These are phyloP conservation scores for Cranoglanis bouderius DNA, from an alignment of 2,113 vertebrate species.

Conservation along the genomic window DNA sequence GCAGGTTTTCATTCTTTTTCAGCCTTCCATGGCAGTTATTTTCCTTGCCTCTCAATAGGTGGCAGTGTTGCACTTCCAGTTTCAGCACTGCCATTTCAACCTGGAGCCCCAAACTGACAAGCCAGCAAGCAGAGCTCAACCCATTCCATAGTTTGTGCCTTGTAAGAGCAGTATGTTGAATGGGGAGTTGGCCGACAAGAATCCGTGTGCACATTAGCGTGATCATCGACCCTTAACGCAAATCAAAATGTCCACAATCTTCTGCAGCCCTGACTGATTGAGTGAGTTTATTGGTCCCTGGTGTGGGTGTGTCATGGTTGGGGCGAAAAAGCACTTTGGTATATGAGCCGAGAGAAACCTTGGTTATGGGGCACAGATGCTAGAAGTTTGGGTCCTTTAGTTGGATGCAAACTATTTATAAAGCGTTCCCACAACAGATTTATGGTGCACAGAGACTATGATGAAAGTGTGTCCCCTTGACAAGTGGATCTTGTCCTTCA, in stretches of 20 bases:
- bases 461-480: constrained; percentile 16
- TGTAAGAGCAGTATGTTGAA: background rate
- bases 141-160: background rate
- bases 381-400: background rate
- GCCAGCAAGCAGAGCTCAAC: constrained; percentile 5
- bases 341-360: background rate
- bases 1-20: background rate
- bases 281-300: constrained; percentile 19
- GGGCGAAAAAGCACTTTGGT: background rate
- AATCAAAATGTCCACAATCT: constrained; percentile 31
- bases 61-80: constrained; percentile 67
- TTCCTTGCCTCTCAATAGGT: constrained; percentile 66
- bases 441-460: constrained; percentile 34
- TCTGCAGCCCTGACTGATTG: constrained; percentile 18
- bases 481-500: constrained; percentile 17
- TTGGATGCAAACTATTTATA: background rate
- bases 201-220: constrained; percentile 28
- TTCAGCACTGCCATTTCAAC: constrained; percentile 17
- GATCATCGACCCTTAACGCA: constrained; percentile 8
- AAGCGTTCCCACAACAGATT: background rate
- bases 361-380: background rate
- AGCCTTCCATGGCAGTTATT: constrained; percentile 50
- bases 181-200: constrained; percentile 4
- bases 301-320: background rate
- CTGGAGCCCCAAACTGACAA: background rate